phyloP scores from a whole-genome alignment of 1,140 invertebrate genomes.

The Homalodisca vitripennis region DNA sequence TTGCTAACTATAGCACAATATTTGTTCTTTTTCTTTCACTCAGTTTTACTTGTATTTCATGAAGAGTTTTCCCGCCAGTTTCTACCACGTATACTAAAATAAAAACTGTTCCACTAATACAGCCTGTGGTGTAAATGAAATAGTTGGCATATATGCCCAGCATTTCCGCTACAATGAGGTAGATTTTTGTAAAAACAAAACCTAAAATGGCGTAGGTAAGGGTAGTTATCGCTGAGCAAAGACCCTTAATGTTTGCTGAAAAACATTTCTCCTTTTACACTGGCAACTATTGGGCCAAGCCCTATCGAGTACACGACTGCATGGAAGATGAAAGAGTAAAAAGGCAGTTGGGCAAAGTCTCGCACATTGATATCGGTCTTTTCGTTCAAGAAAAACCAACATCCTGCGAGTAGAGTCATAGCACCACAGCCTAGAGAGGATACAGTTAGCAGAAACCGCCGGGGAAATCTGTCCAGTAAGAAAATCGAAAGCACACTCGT shows the following conservation, averaged over 20 bases:
- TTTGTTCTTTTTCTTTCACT: conserved; percentile 29
- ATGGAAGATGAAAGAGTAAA: conserved; percentile 32
- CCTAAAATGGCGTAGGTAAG: conserved; percentile 33
- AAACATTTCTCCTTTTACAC: conserved; percentile 38
- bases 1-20: neutral
- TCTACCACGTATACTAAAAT: conserved; percentile 68
- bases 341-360: conserved; percentile 29
- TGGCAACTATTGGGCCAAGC: conserved; percentile 34
- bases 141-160: conserved; percentile 68
- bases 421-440: conserved; percentile 43
- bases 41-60: conserved; percentile 64
- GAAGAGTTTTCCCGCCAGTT: conserved; percentile 75
- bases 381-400: conserved; percentile 34
- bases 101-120: conserved; percentile 58
- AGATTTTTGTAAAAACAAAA: conserved; percentile 74
- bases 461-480: conserved; percentile 49
- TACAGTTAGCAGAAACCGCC: conserved; percentile 51
- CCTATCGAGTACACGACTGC: conserved; percentile 36
- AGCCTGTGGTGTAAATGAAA: conserved; percentile 74
- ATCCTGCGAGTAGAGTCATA: conserved; percentile 31
- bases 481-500: conserved; percentile 27
- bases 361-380: conserved; percentile 48
- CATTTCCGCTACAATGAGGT: conserved; percentile 55
- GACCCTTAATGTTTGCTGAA: conserved; percentile 33
- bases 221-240: conserved; percentile 34